Percentiles rank a stretch among this genome's conserved stretches.
Conservation (phyloP, 2,113 vertebrate species). For the Calyptomena viridis region DNA sequence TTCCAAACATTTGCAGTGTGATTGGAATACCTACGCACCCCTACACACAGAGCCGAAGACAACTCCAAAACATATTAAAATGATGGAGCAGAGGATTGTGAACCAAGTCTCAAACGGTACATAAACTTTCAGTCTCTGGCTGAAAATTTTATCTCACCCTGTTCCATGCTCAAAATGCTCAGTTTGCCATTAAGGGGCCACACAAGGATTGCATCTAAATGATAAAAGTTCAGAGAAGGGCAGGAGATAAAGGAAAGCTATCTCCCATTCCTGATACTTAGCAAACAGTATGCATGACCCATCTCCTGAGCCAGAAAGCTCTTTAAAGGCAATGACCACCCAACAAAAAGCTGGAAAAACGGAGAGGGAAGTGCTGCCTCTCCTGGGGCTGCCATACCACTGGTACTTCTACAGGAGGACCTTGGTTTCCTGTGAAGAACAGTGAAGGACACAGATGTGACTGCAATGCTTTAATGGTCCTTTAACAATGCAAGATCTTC, state of each 20-base stretch:
- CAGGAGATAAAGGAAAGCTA: background rate
- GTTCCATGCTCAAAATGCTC: background rate
- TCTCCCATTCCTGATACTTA: background rate
- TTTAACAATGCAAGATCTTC: background rate
- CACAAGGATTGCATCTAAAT: background rate
- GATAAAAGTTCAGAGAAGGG: background rate
- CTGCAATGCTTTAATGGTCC: background rate
- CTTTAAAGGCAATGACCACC: background rate
- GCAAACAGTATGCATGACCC: background rate
- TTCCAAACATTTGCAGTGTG: background rate
- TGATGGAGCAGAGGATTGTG: background rate
- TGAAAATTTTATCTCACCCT: background rate
- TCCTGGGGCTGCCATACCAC: background rate
- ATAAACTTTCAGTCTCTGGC: background rate
- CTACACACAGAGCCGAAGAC: background rate
- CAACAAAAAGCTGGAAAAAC: background rate
- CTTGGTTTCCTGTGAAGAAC: background rate
- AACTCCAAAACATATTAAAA: background rate
- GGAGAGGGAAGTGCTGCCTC: background rate
- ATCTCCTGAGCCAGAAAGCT: background rate
- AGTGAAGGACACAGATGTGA: background rate
- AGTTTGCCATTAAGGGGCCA: background rate
- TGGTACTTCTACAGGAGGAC: background rate
- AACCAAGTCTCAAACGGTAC: background rate
- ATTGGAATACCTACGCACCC: background rate